Conservation (phyloP, 2,113 vertebrate genomes). For the Galemys pyrenaicus region DNA sequence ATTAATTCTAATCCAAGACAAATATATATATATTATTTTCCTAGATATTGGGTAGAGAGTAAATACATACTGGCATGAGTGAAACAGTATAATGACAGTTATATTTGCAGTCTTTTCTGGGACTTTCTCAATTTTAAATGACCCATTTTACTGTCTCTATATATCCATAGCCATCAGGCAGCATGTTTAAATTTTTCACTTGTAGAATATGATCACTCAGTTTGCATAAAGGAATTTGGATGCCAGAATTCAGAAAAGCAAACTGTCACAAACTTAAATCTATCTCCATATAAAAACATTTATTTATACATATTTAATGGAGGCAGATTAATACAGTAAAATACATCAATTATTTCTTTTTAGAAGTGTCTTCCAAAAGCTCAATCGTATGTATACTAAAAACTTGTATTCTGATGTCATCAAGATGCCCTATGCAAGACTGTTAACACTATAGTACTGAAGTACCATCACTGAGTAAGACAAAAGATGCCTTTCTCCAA, state of each 20-base stretch:
- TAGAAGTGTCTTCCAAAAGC: not conserved
- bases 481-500: not conserved
- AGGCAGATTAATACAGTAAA: not conserved
- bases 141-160: not conserved
- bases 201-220: not conserved
- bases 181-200: not conserved
- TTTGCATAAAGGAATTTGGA: not conserved
- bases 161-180: not conserved
- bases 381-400: not conserved
- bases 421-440: not conserved
- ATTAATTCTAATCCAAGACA: conserved; percentile 10
- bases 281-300: not conserved
- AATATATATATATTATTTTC: not conserved
- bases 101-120: not conserved
- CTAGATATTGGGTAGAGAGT: not conserved
- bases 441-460: no score
- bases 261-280: not conserved
- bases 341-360: not conserved
- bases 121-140: conserved; percentile 18
- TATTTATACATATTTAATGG: not conserved
- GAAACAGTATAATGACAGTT: not conserved
- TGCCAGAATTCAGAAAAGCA: conserved; percentile 25
- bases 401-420: not conserved
- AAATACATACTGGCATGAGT: not conserved
- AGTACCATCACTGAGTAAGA: not conserved